These are phyloP conservation scores for Platichthys stellatus DNA, from an alignment of 2,113 vertebrate genomes.

Conservation along the genomic window DNA sequence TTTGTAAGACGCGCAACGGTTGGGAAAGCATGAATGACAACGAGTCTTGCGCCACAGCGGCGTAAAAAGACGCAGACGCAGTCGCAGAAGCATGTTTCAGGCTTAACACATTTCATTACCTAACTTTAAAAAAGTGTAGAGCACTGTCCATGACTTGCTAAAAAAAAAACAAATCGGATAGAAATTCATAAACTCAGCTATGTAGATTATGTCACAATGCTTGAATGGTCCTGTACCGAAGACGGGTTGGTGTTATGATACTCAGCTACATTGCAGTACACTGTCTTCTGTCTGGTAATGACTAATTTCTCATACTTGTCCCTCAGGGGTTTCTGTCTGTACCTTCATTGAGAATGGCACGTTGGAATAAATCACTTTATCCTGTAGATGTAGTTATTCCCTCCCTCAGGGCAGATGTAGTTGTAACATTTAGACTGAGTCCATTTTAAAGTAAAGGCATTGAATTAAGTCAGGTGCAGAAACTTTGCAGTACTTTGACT, in stretches of 20 bases:
- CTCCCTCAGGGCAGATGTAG: slow-evolving; percentile 7
- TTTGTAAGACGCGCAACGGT: no score
- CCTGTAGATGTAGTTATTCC: slow-evolving; percentile 27
- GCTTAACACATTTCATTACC: no score
- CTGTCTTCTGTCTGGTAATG: slow-evolving; percentile 5
- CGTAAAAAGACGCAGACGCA: no score
- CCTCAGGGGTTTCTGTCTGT: slow-evolving; percentile 7
- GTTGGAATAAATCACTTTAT: slow-evolving; percentile 42
- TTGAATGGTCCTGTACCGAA: slow-evolving; percentile 8
- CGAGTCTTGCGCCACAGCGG: no score
- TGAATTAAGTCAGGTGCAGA: neutral
- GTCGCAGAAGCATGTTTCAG: no score
- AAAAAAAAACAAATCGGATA: neutral
- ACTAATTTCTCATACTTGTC: slow-evolving; percentile 39
- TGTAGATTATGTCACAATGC: slow-evolving; percentile 16
- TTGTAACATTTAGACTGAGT: slow-evolving; percentile 16
- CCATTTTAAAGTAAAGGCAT: neutral
- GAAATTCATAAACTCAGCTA: neutral
- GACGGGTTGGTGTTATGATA: slow-evolving; percentile 14
- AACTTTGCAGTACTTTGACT: slow-evolving; percentile 10
- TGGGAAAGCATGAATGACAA: no score
- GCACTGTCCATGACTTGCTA: no score
- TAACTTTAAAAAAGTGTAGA: no score
- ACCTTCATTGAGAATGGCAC: slow-evolving; percentile 34
- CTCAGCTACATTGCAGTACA: slow-evolving; percentile 17